These are phyloP conservation scores for Teleogryllus oceanicus DNA, from an alignment of 2,888 invertebrate species.

Conservation along the genomic window DNA sequence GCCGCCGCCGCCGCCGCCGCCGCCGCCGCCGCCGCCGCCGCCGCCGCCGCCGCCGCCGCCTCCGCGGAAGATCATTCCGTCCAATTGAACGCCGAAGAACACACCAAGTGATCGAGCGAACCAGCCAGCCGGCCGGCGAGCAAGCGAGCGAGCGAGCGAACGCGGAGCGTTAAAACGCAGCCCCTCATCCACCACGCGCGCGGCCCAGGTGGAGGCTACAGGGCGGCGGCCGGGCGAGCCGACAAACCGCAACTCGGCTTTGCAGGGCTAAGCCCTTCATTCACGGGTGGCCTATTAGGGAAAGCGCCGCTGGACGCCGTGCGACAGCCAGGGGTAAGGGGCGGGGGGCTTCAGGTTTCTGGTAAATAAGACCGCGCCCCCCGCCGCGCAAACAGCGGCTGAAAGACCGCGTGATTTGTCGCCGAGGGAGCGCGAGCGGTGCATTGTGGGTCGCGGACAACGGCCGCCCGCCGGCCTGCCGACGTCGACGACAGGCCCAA, in stretches of 20 bases:
- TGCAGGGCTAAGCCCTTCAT: background rate
- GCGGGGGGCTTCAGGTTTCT: background rate
- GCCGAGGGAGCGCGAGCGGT: background rate
- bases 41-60: background rate
- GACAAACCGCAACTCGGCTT: slow-evolving; percentile 2
- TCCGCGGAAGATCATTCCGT: background rate
- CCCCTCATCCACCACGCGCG: too few relatives aligned
- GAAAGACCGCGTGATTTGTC: background rate
- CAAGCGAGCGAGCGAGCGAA: too few relatives aligned
- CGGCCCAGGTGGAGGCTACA: too few relatives aligned
- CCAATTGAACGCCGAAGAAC: background rate
- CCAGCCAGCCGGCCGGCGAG: too few relatives aligned
- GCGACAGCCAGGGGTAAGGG: background rate
- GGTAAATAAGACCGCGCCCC: background rate
- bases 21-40: background rate
- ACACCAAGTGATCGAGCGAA: background rate
- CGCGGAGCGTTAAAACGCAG: too few relatives aligned
- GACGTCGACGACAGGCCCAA: too few relatives aligned
- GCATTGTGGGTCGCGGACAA: background rate
- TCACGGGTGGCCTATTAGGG: slow-evolving; percentile 10
- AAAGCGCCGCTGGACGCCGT: background rate
- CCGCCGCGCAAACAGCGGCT: slow-evolving; percentile 3
- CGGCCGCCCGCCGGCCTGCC: background rate
- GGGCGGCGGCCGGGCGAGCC: background rate
- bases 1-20: background rate